A percentile compares a stretch with the other conserved stretches of the same genome.
Conservation (phyloP, 2,797 vertebrate species). For the Poeciliopsis infans region DNA sequence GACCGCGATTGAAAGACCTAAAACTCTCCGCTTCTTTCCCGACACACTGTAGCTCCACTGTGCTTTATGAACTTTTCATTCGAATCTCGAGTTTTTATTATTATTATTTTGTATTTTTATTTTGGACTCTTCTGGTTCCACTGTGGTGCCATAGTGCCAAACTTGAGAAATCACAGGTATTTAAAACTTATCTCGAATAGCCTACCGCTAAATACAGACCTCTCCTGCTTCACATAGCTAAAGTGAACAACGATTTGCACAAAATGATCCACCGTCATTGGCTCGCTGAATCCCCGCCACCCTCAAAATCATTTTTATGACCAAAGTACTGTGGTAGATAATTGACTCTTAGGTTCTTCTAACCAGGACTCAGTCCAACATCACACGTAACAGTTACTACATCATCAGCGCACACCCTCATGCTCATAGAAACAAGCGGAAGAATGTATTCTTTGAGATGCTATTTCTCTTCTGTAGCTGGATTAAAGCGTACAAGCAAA, state of each 20-base stretch:
- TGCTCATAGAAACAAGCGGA: slow-evolving; percentile 56
- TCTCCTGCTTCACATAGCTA: slow-evolving; percentile 58
- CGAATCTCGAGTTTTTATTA: slow-evolving; percentile 29
- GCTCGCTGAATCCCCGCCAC: slow-evolving; percentile 62
- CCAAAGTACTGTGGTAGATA: slow-evolving; percentile 84
- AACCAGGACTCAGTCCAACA: slow-evolving; percentile 43
- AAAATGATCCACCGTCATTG: slow-evolving; percentile 70
- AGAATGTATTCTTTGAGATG: slow-evolving; percentile 80
- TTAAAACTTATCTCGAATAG: slow-evolving; percentile 60
- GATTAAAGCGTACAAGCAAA: slow-evolving; percentile 49
- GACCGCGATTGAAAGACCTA: slow-evolving; percentile 65
- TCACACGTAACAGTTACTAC: slow-evolving; percentile 48
- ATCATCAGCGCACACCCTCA: slow-evolving; percentile 54
- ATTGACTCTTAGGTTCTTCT: slow-evolving; percentile 43
- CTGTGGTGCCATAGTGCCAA: slow-evolving; percentile 76
- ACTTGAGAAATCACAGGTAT: slow-evolving; percentile 65
- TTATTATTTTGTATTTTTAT: background rate
- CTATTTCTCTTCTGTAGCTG: slow-evolving; percentile 62
- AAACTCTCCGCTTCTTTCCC: slow-evolving; percentile 69
- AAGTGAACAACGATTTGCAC: slow-evolving; percentile 75
- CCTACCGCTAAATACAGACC: slow-evolving; percentile 55
- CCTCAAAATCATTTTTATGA: slow-evolving; percentile 78
- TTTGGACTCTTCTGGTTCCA: slow-evolving; percentile 69
- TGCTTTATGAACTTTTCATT: slow-evolving; percentile 56
- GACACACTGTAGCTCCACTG: slow-evolving; percentile 75